Base-by-base conservation (phyloP, 2,797 vertebrate genomes). In the Clarias fuscus region DNA sequence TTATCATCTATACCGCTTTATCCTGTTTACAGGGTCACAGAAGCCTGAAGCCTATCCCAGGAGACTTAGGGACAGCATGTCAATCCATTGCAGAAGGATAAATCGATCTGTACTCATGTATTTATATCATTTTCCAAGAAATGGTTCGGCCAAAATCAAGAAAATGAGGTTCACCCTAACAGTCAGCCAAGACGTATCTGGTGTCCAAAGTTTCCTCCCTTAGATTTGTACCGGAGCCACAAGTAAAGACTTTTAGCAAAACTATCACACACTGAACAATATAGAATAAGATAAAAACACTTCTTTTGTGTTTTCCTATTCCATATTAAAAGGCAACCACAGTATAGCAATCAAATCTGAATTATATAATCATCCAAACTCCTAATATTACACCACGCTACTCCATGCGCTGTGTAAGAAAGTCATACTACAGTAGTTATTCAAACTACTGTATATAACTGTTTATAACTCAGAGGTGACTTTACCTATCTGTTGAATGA, bases 151-250 rank as follows among this genome's bases (percentile, higher is more conserved):
- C 59, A 64, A 43, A 80, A 64, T 62, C 59, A 80, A 80, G 59
- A 64, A 40, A 80, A 62, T 40, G 59, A 80, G 33, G 59, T 80
- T 64, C 17, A 62, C 37, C 14, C 30, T 59, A 15, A 64, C 62
- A 64, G 33, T 64, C 59, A 62, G 78, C 77, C 77, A 79, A 79
- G 77, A 17, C 22, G 0, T 64, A 62, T 64, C 59, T 64, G 33
- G 37, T 80, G 78, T 64, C 78, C 33, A 64, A 64, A 40, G 76
- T 62, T 79, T 62, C 59, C 77, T 79, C 77, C 77, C 59, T 40
- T 62, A 40, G 2, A 40, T 62, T 61, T 37, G 58, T 37, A 22
- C 58, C 15, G 20, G 58, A 78, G 76, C 58, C 59, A 43, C 22
- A 62, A 24, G 24, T 37, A 64, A 79, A 33, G 33, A 37, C 10